Evolutionary conservation across 2,113 vertebrate genomes (phyloP).

Genomic region (Cairina moschata): DNA sequence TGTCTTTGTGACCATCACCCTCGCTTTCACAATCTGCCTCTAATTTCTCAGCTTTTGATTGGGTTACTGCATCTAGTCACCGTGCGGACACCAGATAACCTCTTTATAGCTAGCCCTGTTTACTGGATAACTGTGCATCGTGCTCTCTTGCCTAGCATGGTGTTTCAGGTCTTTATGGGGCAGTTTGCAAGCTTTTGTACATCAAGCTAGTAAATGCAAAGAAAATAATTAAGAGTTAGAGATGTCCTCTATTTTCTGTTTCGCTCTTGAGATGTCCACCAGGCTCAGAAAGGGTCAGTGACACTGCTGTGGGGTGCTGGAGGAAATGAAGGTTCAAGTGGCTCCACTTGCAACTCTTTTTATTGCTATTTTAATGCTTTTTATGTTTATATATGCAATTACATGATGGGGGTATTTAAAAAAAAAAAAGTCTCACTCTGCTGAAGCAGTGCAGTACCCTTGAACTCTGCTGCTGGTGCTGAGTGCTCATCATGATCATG

Average conservation of each 20-base stretch:
- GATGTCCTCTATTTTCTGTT: not conserved
- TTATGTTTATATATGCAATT: not conserved
- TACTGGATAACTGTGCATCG: not conserved
- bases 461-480: not conserved
- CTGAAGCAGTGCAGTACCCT: not conserved
- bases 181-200: not conserved
- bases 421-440: not conserved
- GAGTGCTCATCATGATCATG: not conserved
- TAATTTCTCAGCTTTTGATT: not conserved
- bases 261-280: not conserved
- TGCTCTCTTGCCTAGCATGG: not conserved
- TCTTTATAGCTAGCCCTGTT: not conserved
- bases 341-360: not conserved
- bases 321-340: not conserved
- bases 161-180: not conserved
- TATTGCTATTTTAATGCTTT: not conserved
- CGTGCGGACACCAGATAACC: not conserved
- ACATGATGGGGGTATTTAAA: not conserved
- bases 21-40: not conserved
- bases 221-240: not conserved
- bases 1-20: not conserved
- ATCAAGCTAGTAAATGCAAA: not conserved
- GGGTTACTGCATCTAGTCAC: not conserved
- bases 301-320: rapidly evolving
- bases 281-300: not conserved